phyloP scores from a whole-genome alignment of 2,888 invertebrate species.

The Polyommatus icarus region DNA sequence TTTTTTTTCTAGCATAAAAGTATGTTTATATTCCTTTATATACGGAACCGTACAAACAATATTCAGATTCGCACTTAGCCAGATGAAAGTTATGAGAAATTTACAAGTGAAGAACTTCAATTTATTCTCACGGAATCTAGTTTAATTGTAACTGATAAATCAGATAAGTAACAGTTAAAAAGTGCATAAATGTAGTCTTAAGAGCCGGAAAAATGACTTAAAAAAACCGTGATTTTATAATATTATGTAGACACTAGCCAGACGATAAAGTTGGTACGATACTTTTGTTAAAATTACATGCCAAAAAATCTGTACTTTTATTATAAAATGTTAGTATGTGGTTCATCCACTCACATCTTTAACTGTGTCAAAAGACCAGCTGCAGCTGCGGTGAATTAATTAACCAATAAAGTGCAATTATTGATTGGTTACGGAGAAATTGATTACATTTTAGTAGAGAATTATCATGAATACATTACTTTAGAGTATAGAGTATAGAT shows the following conservation, averaged over 20 bases:
- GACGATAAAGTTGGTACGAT: too few relatives aligned
- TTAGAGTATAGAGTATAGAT: too few relatives aligned
- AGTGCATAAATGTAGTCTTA: too few relatives aligned
- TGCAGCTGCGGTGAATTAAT: constrained; percentile 65
- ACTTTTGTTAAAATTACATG: too few relatives aligned
- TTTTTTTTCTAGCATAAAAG: too few relatives aligned
- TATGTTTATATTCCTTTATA: too few relatives aligned
- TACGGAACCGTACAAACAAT: not conserved
- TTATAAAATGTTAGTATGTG: too few relatives aligned
- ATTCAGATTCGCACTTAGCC: not conserved
- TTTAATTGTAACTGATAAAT: constrained; percentile 62
- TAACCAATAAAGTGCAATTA: constrained; percentile 67
- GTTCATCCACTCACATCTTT: constrained; percentile 36
- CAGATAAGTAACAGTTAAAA: too few relatives aligned
- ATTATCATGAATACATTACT: not conserved
- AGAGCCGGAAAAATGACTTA: too few relatives aligned
- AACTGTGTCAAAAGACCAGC: constrained; percentile 72
- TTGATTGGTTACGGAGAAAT: constrained; percentile 66
- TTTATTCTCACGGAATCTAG: constrained; percentile 55
- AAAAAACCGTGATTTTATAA: too few relatives aligned
- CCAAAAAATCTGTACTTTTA: too few relatives aligned
- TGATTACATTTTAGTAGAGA: constrained; percentile 37
- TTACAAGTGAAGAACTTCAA: not conserved
- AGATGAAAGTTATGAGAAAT: not conserved
- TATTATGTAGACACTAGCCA: too few relatives aligned